Evolutionary conservation across 2,797 vertebrate genomes (phyloP), one percentile per base, ranked within the genome.

Genomic region (Psittacula derbiana): DNA sequence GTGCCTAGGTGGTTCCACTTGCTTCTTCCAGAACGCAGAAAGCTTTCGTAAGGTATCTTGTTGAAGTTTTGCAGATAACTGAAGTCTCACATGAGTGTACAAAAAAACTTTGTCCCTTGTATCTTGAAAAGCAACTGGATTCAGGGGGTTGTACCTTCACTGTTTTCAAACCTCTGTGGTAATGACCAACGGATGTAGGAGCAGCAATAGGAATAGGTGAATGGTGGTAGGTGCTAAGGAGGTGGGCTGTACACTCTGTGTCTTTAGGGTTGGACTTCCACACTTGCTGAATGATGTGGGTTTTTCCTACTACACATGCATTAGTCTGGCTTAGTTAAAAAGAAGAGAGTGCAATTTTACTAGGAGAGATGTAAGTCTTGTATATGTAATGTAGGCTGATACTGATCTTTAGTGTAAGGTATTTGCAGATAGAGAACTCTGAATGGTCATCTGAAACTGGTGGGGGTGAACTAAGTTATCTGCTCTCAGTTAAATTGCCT

Each of bases 221-320:
- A 14, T 70, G 11, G 12, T 75, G 12, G 7, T 52, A 31, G 28
- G 8, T 78, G 43, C 27, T 64, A 19, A 31, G 44, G 43, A 79
- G 17, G 8, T 36, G 36, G 11, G 16, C 4, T 43, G 13, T 36
- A 12, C 0, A 0, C 40, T 72, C 23, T 19, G 10, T 65, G 20
- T 11, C 1, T 1, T 75, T 57, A 23, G 28, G 25, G 21, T 2
- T 75, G 38, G 28, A 28, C 38, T 38, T 76, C 16, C 4, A 1
- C 31, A 38, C 16, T 71, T 81, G 11, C 27, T 53, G 43, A 80
- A 20, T 40, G 16, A 17, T 66, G 23, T 3, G 28, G 10, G 2
- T 28, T 78, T 92, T 91, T 49, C 27, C 12, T 78, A 19, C 20
- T 61, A 4, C 16, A 3, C 0, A 1, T 38, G 11, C 11, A 16